These are phyloP conservation scores for Ceratina australensis DNA, from an alignment of 1,140 invertebrate genomes.

Conservation along the genomic window DNA sequence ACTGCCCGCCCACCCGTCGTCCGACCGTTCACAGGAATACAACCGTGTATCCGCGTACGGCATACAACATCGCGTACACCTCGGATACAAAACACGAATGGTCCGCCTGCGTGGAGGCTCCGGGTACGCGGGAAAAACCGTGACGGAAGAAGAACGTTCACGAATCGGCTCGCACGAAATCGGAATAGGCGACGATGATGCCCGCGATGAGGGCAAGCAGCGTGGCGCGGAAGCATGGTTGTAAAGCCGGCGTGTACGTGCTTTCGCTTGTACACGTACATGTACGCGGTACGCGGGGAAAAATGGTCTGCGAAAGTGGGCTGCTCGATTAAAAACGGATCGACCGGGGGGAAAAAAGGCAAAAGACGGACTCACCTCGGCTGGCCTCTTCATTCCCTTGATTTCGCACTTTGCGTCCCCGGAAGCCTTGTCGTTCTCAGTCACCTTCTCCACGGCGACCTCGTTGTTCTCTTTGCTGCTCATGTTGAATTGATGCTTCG, in stretches of 20 bases:
- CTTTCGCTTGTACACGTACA: conserved; percentile 4
- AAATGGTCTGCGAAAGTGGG: not conserved
- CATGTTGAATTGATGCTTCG: conserved; percentile 79
- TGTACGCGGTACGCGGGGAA: conserved; percentile 13
- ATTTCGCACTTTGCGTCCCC: conserved; percentile 88
- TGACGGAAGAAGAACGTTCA: not conserved
- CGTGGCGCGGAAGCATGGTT: conserved; percentile 53
- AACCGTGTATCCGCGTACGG: not conserved
- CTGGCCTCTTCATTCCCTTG: conserved; percentile 92
- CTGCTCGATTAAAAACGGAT: not conserved
- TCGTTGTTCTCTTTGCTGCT: conserved; percentile 92
- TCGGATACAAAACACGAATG: not conserved
- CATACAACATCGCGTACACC: not conserved
- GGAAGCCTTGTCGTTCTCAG: conserved; percentile 86
- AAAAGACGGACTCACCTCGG: conserved; percentile 85
- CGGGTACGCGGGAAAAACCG: conserved; percentile 21
- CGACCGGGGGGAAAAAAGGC: conserved; percentile 7
- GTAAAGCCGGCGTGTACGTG: conserved; percentile 30
- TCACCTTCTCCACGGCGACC: conserved; percentile 89
- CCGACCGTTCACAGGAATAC: conserved; percentile 7
- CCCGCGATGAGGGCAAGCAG: conserved; percentile 25
- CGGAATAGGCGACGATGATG: not conserved
- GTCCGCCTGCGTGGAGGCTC: not conserved
- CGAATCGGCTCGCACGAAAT: not conserved
- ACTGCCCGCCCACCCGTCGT: conserved; percentile 37